Base-by-base conservation (phyloP, 2,888 invertebrate species). In the Eristalis intricaria region DNA sequence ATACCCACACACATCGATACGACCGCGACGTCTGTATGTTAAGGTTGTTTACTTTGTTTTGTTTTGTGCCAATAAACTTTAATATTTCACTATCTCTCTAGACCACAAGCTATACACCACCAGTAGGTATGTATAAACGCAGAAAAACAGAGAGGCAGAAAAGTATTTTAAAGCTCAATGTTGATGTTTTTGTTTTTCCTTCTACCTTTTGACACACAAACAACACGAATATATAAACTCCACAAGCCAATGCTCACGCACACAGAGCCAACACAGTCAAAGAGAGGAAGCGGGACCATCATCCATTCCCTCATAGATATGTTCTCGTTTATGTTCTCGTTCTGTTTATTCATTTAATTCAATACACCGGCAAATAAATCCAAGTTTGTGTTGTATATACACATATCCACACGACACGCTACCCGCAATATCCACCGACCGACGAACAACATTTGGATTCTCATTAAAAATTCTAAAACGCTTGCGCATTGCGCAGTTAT, bases 401-500 rank as follows among this genome's bases (percentile, higher is more conserved):
- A 22, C 69, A 43, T 65, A 32, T 32, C 5, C 32, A 32, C 32
- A 32, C 65, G 65, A 43, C 65, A 66, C 71, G 13, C 50, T 8
- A 19, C n/a, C 50, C 50, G 50, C 50, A 50, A 19, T 19, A n/a
- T 19, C 50, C 50, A 50, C 19, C 50, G 19, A n/a, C 40, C n/a
- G 43, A 5, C 43, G 4, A n/a, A 15, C 40, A 40, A 43, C 84
- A 76, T 84, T 84, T 71, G 58, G 70, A 76, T 82, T 76, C 87
- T 79, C 87, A 87, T 84, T 87, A 78, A 76, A 69, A 84, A 87
- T 87, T 87, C 87, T 87, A 76, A 80, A 84, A 84, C 87, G 87
- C 87, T 87, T 87, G 87, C 87, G 87, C 87, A 87, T 71, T 87
- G 87, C 87, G 87, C 87, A 87, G 87, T 87, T 87, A 87, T 87